Conservation (phyloP, 1,140 invertebrate species). For the Meloidogyne chitwoodi region DNA sequence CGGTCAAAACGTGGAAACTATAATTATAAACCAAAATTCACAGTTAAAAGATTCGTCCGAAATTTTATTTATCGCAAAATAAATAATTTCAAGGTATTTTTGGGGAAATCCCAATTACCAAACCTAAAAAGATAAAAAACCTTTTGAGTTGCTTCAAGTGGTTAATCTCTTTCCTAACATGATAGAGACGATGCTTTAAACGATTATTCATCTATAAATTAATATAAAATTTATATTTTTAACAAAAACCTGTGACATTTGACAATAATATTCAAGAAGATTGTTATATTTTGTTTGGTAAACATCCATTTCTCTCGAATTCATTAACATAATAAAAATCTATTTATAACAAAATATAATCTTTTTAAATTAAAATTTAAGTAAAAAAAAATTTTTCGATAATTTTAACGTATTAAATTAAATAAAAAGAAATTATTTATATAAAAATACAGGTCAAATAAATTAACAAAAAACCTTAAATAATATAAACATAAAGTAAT, state of each 20-base stretch:
- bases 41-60: no score
- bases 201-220: slow-evolving; percentile 17
- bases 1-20: no score
- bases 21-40: no score
- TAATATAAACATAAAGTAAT: no score
- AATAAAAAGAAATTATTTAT: no score
- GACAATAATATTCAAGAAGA: slow-evolving; percentile 17
- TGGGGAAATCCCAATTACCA: no score
- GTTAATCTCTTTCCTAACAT: slow-evolving; percentile 31
- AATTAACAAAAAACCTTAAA: no score
- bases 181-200: slow-evolving; percentile 18
- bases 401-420: no score
- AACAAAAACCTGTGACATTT: slow-evolving; percentile 11
- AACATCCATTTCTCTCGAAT: neutral
- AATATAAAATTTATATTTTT: neutral
- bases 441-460: no score
- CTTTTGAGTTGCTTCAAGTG: slow-evolving; percentile 29
- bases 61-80: no score
- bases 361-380: neutral
- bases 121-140: slow-evolving; percentile 1
- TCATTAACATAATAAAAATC: neutral
- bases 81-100: no score
- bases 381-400: neutral
- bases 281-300: slow-evolving; percentile 1
- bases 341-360: neutral